Percentiles rank a stretch among this genome's conserved stretches.
Evolutionary conservation across 1,140 invertebrate species (phyloP).

Genomic region (Ericerus pela): DNA sequence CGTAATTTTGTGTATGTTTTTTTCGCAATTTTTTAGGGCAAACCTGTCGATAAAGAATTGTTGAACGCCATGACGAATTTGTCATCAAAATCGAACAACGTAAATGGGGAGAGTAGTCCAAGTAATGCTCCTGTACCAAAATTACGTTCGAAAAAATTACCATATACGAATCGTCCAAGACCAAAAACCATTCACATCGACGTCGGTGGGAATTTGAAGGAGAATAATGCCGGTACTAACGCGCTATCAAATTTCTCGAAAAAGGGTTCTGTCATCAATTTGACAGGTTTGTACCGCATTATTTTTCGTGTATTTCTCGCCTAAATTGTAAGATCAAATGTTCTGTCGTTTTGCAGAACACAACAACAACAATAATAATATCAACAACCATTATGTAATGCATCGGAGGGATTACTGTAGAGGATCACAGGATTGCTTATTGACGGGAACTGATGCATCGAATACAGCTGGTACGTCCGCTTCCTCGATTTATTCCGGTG

Average conservation of each 20-base stretch:
- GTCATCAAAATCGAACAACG: conserved; percentile 10
- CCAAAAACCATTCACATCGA: conserved; percentile 81
- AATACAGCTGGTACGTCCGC: conserved; percentile 22
- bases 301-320: background rate
- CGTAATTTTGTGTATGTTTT: background rate
- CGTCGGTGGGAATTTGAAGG: conserved; percentile 39
- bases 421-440: conserved; percentile 70
- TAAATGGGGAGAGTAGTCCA: conserved; percentile 13
- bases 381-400: conserved; percentile 2
- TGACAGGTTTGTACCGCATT: background rate
- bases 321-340: background rate
- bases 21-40: conserved; percentile 41
- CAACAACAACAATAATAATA: too few species aligned
- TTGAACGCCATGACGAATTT: conserved; percentile 40
- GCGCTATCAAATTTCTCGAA: background rate
- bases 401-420: conserved; percentile 65
- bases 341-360: background rate
- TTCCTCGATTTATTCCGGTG: conserved; percentile 22
- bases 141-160: conserved; percentile 38
- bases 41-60: conserved; percentile 57
- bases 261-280: conserved; percentile 1
- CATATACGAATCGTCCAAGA: conserved; percentile 38
- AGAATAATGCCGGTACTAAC: background rate
- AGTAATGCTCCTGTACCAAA: conserved; percentile 32
- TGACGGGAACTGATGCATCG: conserved; percentile 24